Evolutionary conservation across 1,140 invertebrate genomes (phyloP), one percentile per base, ranked within the genome.

Genomic region (Hormaphis cornu): DNA sequence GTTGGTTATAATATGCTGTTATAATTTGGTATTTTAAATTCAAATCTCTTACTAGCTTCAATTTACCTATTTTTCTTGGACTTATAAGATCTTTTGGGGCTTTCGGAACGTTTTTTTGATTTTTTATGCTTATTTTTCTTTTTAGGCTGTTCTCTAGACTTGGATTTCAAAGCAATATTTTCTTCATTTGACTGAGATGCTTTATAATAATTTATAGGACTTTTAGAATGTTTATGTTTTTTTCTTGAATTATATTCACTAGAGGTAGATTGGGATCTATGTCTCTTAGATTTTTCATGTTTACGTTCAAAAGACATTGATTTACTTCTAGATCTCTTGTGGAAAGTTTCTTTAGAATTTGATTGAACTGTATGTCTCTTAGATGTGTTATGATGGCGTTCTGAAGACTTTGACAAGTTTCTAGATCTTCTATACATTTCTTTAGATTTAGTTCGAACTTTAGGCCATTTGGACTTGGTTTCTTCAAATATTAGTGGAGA

Each of bases 121-220:
- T 20, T 48, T 46, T 66, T 66, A 66, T 66, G 44, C 3, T 66
- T 66, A 7, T 48, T 26, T 48, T 63, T 63, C n/a, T 58, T 58
- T 37, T 58, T 58, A 40, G 37, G 14, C 8, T 10, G 24, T 30
- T 30, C 5, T 18, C 16, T 14, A 4, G 58, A 20, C 1, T 61
- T 30, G 18, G 16, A 46, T 28, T 14, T 18, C 18, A 20, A 2
- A 12, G 14, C 8, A 33, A 6, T 28, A 7, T 63, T 14, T 26
- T 63, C 30, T 44, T 46, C 42, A 46, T 20, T 28, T 18, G n/a
- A 18, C 3, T 28, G 10, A 12, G 28, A 0, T 20, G 7, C 7
- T 2, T 28, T n/a, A 22, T n/a, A 28, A 42, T 40, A 18, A 42
- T 28, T 30, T 18, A 26, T 28, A 61, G 24, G 28, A 35, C 18